Base-by-base conservation (phyloP, 2,888 invertebrate genomes). In the Troilus luridus region DNA sequence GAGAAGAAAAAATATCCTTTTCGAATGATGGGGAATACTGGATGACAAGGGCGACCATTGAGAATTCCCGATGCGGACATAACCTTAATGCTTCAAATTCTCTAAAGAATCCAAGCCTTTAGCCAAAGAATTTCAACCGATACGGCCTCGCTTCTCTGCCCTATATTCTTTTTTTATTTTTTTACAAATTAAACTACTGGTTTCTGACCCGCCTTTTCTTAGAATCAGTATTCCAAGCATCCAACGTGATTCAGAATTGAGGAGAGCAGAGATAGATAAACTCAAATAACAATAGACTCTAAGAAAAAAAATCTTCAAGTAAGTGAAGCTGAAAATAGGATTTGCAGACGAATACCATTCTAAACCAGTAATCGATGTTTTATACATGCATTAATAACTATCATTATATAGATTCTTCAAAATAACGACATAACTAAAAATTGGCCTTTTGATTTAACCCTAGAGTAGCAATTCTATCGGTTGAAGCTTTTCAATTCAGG, bases 51-150 rank as follows among this genome's bases (percentile, higher is more conserved):
- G 17, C 41, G 72, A 77, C 72, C 72, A 41, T 77, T 41, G 72
- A 77, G 72, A 77, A 41, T 41, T 17, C 41, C 17, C 8, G 72
- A 41, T 77, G 72, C 72, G 72, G 27, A 27, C 72, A 41, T 77
- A 77, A 19, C 9, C 41, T 77, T 77, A 17, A 17, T 77, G 41
- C 19, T 10, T 41, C 27, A 77, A 41, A 27, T 77, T 77, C n/a
- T 41, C 72, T 77, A 19, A 77, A 77, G 72, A 77, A 77, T 77
- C 72, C 72, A 27, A 77, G 17, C 72, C 72, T 14, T 27, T 77
- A 41, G 27, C 27, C 19, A 0, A 77, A 77, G 72, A 77, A 77
- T 77, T 77, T 41, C 7, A 27, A 41, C 41, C 2, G 27, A 77
- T 7, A 6, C 1, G 27, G 27, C 27, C 9, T 41, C 27, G 6